Evolutionary conservation across 2,797 vertebrate genomes (phyloP).

Genomic region (Micropoecilia bifurca): DNA sequence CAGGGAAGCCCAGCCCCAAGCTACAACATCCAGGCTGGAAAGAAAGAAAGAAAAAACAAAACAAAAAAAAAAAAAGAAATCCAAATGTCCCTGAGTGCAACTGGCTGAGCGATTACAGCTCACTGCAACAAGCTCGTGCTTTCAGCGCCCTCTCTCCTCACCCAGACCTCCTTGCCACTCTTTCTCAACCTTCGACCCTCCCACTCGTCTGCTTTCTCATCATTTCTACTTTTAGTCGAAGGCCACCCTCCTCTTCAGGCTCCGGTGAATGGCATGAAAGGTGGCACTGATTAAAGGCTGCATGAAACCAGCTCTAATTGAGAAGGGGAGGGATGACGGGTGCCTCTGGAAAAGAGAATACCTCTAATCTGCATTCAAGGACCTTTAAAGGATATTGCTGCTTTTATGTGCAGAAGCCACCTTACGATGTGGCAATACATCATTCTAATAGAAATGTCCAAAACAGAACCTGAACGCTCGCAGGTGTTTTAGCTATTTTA

Average conservation of each 20-base stretch:
- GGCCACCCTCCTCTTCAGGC: conserved; percentile 53
- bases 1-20: conserved; percentile 27
- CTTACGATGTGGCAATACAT: background rate
- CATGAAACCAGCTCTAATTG: conserved; percentile 28
- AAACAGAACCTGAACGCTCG: background rate
- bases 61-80: conserved; percentile 20
- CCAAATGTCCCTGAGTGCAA: conserved; percentile 68
- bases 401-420: background rate
- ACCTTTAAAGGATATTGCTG: background rate
- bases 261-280: conserved; percentile 26
- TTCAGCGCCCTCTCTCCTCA: conserved; percentile 17
- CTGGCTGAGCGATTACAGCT: conserved; percentile 52
- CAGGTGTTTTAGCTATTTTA: background rate
- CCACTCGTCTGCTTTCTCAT: conserved; percentile 49
- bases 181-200: conserved; percentile 40
- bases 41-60: too few species aligned
- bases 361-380: conserved; percentile 9
- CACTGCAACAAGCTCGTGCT: conserved; percentile 57
- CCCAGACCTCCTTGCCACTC: conserved; percentile 38
- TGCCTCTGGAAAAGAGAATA: background rate
- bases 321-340: conserved; percentile 30
- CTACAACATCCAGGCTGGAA: conserved; percentile 65
- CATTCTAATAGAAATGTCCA: background rate
- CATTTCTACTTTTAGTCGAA: conserved; percentile 43
- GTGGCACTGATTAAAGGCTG: conserved; percentile 70